phyloP scores from a whole-genome alignment of 1,140 invertebrate species.

The Stegodyphus mimosarum region DNA sequence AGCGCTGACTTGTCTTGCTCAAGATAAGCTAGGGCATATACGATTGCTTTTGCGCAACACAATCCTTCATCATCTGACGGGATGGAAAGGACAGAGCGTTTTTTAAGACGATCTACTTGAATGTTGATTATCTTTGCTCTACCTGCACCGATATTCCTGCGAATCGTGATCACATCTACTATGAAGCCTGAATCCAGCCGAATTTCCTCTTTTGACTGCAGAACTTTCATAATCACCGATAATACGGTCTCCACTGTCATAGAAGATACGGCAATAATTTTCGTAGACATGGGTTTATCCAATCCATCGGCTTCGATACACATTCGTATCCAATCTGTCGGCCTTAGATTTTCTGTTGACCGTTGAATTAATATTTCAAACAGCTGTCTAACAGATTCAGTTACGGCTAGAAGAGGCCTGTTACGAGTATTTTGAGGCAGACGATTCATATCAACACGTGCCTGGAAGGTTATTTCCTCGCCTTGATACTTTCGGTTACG shows the following conservation, averaged over 20 bases:
- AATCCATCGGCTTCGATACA: too few relatives aligned
- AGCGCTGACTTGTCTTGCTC: neutral
- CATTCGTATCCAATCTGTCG: too few relatives aligned
- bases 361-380: too few relatives aligned
- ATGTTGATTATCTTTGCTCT: neutral
- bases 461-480: too few relatives aligned
- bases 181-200: neutral
- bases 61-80: neutral
- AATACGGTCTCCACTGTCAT: neutral
- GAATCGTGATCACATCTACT: neutral
- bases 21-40: neutral
- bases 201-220: neutral
- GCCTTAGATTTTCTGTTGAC: too few relatives aligned
- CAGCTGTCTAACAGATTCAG: too few relatives aligned
- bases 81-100: neutral
- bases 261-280: neutral
- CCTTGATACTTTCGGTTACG: too few relatives aligned
- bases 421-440: too few relatives aligned
- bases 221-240: neutral
- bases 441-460: too few relatives aligned
- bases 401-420: too few relatives aligned
- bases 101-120: neutral
- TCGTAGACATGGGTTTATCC: neutral
- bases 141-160: neutral
- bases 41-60: neutral